Evolutionary conservation across 2,888 invertebrate genomes (phyloP).

Genomic region (Drosophila engyochracea): DNA sequence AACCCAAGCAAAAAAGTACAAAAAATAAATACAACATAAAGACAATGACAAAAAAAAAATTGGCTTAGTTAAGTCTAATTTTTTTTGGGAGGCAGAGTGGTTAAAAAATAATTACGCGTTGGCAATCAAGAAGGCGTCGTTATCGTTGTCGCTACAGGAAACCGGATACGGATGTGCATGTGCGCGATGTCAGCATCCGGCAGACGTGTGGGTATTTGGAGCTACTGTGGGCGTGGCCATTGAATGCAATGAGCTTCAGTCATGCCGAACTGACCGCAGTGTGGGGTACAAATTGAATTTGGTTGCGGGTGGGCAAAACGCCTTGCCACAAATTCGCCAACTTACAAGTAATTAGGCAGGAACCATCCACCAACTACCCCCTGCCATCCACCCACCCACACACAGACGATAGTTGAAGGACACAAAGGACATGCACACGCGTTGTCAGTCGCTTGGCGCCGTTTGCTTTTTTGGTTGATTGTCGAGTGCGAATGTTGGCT

Average conservation of each 20-base stretch:
- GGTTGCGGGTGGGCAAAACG: conserved; percentile 64
- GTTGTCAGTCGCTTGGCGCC: conserved; percentile 60
- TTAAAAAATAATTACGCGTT: conserved; percentile 81
- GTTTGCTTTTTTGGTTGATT: conserved; percentile 41
- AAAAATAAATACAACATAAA: conserved; percentile 18
- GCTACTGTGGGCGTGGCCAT: conserved; percentile 10
- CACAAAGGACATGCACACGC: conserved; percentile 65
- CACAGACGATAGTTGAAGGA: conserved; percentile 12
- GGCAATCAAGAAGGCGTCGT: conserved; percentile 73
- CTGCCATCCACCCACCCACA: neutral
- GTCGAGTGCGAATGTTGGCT: conserved; percentile 70
- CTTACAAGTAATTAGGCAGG: conserved; percentile 83
- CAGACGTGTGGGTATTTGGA: conserved; percentile 24
- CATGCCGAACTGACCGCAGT: conserved; percentile 40
- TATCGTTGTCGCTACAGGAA: conserved; percentile 69
- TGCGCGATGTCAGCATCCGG: conserved; percentile 76
- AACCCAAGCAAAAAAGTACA: conserved; percentile 5
- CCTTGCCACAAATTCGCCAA: conserved; percentile 81
- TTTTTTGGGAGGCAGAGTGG: conserved; percentile 73
- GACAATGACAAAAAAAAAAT: conserved; percentile 23
- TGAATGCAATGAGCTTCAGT: conserved; percentile 16
- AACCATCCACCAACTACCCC: neutral
- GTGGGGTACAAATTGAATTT: conserved; percentile 80
- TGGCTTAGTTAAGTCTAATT: conserved; percentile 79
- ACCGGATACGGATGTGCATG: conserved; percentile 72